A percentile compares a stretch with the other conserved stretches of the same genome.
phyloP scores from a whole-genome alignment of 37 sponge, comb jelly and placozoan species.

The Aphrocallistes beatrix region DNA sequence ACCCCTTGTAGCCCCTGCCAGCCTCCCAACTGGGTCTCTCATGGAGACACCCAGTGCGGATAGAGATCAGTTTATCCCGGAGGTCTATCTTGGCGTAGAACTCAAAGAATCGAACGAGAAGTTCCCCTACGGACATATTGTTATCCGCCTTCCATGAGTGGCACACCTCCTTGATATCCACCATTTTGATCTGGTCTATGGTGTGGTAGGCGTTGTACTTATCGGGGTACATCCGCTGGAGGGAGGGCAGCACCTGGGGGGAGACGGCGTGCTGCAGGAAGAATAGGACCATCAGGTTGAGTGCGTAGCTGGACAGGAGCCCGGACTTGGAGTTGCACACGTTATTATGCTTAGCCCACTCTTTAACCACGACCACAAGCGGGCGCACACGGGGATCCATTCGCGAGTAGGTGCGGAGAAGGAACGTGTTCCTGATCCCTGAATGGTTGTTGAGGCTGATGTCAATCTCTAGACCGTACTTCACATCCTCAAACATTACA shows the following conservation, averaged over 20 bases:
- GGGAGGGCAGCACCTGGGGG: neutral
- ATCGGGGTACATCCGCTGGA: neutral
- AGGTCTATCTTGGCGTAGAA: neutral
- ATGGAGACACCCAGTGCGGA: neutral
- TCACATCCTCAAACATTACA: neutral
- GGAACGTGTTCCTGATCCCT: neutral
- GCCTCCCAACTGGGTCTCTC: neutral
- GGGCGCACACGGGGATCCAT: neutral
- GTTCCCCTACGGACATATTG: neutral
- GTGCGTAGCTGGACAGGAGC: constrained; percentile 4
- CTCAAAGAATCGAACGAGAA: neutral
- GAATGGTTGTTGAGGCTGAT: neutral
- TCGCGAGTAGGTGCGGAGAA: neutral
- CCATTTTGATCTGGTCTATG: neutral
- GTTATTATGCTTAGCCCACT: neutral
- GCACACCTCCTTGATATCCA: neutral
- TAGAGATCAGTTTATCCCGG: neutral
- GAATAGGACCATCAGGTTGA: constrained; percentile 8
- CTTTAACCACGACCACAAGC: neutral
- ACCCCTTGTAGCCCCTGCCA: neutral
- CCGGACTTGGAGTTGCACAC: constrained; percentile 7
- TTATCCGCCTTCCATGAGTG: neutral
- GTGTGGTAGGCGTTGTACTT: neutral
- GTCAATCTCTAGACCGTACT: neutral
- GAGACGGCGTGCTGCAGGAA: neutral